Base-by-base conservation (phyloP, 2,113 vertebrate genomes). In the Eclectus roratus region DNA sequence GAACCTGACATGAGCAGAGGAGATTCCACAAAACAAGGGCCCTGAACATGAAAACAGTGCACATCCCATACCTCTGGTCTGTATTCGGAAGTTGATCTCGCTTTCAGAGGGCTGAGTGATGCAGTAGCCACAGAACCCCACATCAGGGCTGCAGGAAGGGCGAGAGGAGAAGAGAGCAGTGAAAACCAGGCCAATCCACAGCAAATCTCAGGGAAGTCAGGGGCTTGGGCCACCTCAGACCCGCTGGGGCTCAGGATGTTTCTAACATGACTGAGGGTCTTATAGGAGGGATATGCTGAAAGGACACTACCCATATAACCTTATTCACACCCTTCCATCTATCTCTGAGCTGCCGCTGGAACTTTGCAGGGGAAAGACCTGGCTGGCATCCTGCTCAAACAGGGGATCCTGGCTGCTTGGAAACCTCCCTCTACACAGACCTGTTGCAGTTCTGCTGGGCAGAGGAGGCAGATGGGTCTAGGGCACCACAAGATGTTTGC, bases 31-130 rank as follows among this genome's bases (percentile, higher is more conserved):
- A 14, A 41, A 65, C 27, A 41, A 60, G 18, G 19, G 47, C 10
- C 23, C 19, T 1, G 4, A 23, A 1, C n/a, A 16, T 0, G 0
- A 9, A 56, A 33, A 52, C 20, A 52, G 0, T 9, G 31, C 5
- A 9, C 96, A 91, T 12, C 53, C 31, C 18, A 56, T 91, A 99
- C 99, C 99, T 98, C 98, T 98, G 21, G 99, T 99, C 98, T 99
- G 99, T 96, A 99, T 99, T 11, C 99, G 98, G 94, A 99, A 99
- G 98, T 99, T 99, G 97, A 99, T 99, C 97, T 99, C 99, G 98
- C 98, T 99, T 94, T 99, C 99, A 1, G 99, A 99, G 18, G 99
- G 99, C 96, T 99, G 99, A 3, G 99, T 99, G 97, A 99, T 99
- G 97, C 99, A 99, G 97, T 99, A 99, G 72, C 99, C 99, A 80